These are phyloP conservation scores for Aphis craccivora DNA, from an alignment of 1,140 invertebrate genomes.

Conservation along the genomic window DNA sequence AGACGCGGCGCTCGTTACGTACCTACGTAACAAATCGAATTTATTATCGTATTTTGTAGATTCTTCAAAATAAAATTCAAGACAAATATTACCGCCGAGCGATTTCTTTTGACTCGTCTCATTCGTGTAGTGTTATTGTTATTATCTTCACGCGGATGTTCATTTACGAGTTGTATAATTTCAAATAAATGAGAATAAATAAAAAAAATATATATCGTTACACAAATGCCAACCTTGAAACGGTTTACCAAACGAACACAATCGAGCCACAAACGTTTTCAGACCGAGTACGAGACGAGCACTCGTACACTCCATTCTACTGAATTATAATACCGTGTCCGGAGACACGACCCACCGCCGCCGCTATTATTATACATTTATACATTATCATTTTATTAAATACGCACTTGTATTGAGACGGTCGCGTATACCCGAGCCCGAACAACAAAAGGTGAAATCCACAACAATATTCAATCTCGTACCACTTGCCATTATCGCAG, in stretches of 20 bases:
- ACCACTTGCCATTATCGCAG: not conserved
- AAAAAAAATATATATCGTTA: not conserved
- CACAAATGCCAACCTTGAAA: slow-evolving; percentile 8
- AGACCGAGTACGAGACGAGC: not conserved
- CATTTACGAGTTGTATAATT: not conserved
- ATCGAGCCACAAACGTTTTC: not conserved
- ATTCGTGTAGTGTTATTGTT: not conserved
- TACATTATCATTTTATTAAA: not conserved
- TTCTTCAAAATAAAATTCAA: not conserved
- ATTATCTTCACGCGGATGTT: not conserved
- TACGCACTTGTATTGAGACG: not conserved
- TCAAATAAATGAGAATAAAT: not conserved
- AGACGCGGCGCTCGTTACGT: not conserved
- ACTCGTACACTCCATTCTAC: not conserved
- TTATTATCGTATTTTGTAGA: not conserved
- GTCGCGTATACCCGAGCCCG: not conserved
- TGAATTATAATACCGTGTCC: not conserved
- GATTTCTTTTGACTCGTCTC: not conserved
- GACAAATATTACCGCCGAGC: not conserved
- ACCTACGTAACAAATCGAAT: not conserved
- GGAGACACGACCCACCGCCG: not conserved
- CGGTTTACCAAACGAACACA: not conserved
- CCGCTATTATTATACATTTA: not conserved
- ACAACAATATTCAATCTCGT: not conserved
- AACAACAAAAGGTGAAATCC: not conserved